Evolutionary conservation across 2,113 vertebrate species (phyloP).

Genomic region (Mirza zaza): DNA sequence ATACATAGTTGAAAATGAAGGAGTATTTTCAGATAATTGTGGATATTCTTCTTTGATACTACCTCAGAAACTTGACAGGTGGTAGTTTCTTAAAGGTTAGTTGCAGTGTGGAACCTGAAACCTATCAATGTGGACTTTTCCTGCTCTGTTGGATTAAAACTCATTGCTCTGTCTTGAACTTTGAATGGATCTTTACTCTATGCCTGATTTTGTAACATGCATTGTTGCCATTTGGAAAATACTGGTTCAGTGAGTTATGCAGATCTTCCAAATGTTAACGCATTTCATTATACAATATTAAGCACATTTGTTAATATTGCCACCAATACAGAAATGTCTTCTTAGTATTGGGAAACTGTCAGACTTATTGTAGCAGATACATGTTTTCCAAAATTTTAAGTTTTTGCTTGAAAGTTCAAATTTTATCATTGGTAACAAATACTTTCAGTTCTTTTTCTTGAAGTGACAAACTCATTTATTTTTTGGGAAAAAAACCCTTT

Average conservation of each 20-base stretch:
- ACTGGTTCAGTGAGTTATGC: background rate
- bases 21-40: background rate
- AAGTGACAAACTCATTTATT: background rate
- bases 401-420: background rate
- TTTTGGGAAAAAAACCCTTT: background rate
- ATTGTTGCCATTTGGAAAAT: slow-evolving; percentile 7
- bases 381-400: background rate
- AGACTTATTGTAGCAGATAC: background rate
- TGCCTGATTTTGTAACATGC: background rate
- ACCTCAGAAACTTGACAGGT: background rate
- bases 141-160: background rate
- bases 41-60: background rate
- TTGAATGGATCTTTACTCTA: background rate
- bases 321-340: background rate
- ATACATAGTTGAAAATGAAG: background rate
- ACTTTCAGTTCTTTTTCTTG: background rate
- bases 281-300: background rate
- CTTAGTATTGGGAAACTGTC: background rate
- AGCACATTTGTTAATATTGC: background rate
- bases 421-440: background rate
- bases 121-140: background rate
- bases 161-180: background rate
- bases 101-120: background rate
- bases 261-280: background rate
- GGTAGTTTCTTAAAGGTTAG: background rate